Percentiles rank a stretch among this genome's conserved stretches.
Evolutionary conservation across 2,888 invertebrate species (phyloP).

Genomic region (Drosophila ustulata): DNA sequence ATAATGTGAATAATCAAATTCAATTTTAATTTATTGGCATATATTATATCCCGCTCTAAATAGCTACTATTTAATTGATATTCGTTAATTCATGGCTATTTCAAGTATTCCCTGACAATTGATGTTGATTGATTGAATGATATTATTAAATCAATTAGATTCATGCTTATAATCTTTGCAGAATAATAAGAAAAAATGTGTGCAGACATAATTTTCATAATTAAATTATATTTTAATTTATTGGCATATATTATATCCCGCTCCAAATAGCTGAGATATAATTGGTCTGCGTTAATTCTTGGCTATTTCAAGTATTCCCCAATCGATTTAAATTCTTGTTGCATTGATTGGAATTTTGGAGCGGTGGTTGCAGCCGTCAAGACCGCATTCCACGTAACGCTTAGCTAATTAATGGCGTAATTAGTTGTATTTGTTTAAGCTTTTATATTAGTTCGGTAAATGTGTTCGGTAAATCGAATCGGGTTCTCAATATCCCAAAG

Average conservation of each 20-base stretch:
- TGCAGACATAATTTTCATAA: not conserved
- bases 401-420: conserved; percentile 61
- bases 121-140: too few relatives aligned
- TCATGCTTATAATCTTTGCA: too few relatives aligned
- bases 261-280: not conserved
- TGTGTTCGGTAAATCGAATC: conserved; percentile 17
- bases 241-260: not conserved
- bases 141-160: too few relatives aligned
- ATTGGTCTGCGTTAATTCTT: conserved; percentile 1
- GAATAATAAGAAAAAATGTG: too few relatives aligned
- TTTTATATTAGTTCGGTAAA: conserved; percentile 58
- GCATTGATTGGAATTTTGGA: conserved; percentile 27
- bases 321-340: conserved; percentile 6
- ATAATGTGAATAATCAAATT: too few relatives aligned
- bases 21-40: too few relatives aligned
- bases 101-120: too few relatives aligned
- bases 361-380: conserved; percentile 40
- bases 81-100: too few relatives aligned
- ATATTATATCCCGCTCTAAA: too few relatives aligned
- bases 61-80: too few relatives aligned
- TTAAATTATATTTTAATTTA: not conserved
- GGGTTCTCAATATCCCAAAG: conserved; percentile 52
- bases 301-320: not conserved
- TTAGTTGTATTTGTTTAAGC: conserved; percentile 55
- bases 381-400: conserved; percentile 57